Conservation (phyloP, 2,113 vertebrate species). For the Epinephelus moara region DNA sequence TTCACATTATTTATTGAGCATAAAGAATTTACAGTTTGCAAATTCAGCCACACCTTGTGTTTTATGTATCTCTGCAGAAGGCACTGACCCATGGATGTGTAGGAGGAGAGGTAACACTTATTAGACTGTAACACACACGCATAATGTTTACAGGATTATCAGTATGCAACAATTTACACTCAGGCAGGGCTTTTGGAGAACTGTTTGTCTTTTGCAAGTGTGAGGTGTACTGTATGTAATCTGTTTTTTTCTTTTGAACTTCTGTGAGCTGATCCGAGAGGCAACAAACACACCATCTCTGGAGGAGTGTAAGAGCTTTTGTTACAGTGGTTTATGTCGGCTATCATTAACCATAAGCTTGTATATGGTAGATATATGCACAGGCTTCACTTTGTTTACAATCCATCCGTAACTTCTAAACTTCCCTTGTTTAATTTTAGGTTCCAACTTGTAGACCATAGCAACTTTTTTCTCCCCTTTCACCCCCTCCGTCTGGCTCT, state of each 20-base stretch:
- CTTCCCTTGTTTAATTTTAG: slow-evolving; percentile 47
- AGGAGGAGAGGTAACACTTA: slow-evolving; percentile 35
- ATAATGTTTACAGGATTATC: background rate
- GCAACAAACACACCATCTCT: slow-evolving; percentile 14
- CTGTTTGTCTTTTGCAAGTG: slow-evolving; percentile 7
- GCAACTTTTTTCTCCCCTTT: slow-evolving; percentile 19
- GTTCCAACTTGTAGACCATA: slow-evolving; percentile 14
- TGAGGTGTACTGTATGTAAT: slow-evolving; percentile 31
- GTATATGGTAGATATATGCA: slow-evolving; percentile 28
- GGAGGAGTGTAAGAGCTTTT: slow-evolving; percentile 6
- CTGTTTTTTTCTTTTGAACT: slow-evolving; percentile 19
- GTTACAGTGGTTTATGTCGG: slow-evolving; percentile 11
- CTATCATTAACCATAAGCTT: slow-evolving; percentile 34
- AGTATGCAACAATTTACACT: slow-evolving; percentile 24
- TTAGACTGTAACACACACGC: slow-evolving; percentile 32
- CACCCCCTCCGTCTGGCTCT: background rate
- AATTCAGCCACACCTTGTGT: slow-evolving; percentile 28
- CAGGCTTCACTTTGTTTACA: slow-evolving; percentile 40
- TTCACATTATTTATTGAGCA: slow-evolving; percentile 52
- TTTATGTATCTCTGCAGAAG: slow-evolving; percentile 32
- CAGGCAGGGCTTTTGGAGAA: slow-evolving; percentile 33
- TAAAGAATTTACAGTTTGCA: slow-evolving; percentile 36
- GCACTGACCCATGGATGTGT: slow-evolving; percentile 18
- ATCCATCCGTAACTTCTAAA: slow-evolving; percentile 32
- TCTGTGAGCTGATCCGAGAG: slow-evolving; percentile 10